Evolutionary conservation across 2,797 vertebrate genomes (phyloP), one percentile per base, ranked within the genome.

Genomic region (Pogoniulus pusillus): DNA sequence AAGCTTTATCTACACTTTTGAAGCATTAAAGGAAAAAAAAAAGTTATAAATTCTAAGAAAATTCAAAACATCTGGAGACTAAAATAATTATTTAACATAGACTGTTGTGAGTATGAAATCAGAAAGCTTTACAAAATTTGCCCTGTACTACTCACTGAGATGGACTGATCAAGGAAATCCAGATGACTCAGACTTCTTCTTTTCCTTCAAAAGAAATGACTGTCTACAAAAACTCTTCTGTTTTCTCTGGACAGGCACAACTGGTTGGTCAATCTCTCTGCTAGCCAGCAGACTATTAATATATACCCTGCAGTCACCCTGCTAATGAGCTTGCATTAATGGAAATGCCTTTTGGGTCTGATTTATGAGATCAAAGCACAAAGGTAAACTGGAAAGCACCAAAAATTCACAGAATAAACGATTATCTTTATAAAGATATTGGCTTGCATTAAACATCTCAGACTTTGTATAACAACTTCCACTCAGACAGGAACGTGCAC

Each of bases 381-480:
- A 85, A n/a, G 4, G 19, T 47, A 64, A 26, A 39, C 57, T 84
- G 92, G 93, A 93, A 96, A 94, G 80, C 85, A 82, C 93, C 85
- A 71, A 83, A 91, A 89, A 85, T 35, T 79, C 62, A n/a, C 13
- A 22, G 85, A 49, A 58, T 49, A 58, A 83, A 17, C 41, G 16
- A 58, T 89, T 73, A 49, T 39, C 45, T 39, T 69, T 4, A 15
- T 24, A 51, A 49, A 43, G 66, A 34, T 32, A 54, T 10, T 81
- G 49, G 26, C 49, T 63, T 62, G 37, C 6, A 69, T 65, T 66
- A 47, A 78, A 45, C 3, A 4, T 17, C 30, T 69, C 60, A 47
- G 58, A 14, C 55, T 69, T 77, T 35, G n/a, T 49, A 6, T 6
- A 7, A 58, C 70, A 54, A 26, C 37, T 23, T 39, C 37, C 49